Evolutionary conservation across 2,888 invertebrate species (phyloP).

Genomic region (Tetragnatha montana): DNA sequence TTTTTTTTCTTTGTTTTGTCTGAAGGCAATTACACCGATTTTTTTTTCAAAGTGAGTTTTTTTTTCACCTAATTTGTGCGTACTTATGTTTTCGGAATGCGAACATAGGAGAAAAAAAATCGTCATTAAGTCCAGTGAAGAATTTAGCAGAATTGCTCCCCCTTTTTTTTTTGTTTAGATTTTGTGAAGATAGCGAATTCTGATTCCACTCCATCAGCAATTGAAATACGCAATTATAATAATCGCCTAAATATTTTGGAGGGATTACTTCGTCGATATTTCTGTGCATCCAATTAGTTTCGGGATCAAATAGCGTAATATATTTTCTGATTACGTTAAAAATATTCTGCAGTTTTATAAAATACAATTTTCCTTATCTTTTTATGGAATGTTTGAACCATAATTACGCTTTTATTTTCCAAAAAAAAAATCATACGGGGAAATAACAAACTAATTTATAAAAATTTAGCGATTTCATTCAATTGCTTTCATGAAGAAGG

Average conservation of each 20-base stretch:
- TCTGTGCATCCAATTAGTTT: neutral
- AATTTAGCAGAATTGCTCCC: neutral
- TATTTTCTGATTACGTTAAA: neutral
- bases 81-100: constrained; percentile 7
- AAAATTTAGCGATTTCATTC: neutral
- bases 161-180: neutral
- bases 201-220: neutral
- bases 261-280: neutral
- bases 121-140: neutral
- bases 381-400: too few relatives aligned
- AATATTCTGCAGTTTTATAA: neutral
- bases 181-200: neutral
- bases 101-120: constrained; percentile 11
- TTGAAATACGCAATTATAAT: constrained; percentile 5
- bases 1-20: neutral
- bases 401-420: too few relatives aligned
- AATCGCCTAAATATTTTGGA: neutral
- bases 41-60: neutral
- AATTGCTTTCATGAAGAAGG: neutral
- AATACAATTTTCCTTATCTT: neutral
- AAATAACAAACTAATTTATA: too few relatives aligned
- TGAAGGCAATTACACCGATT: constrained; percentile 13
- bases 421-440: too few relatives aligned
- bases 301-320: neutral
- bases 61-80: neutral